Evolutionary conservation across 2,797 vertebrate genomes (phyloP), one percentile per base, ranked within the genome.

Genomic region (Podarcis lilfordi): DNA sequence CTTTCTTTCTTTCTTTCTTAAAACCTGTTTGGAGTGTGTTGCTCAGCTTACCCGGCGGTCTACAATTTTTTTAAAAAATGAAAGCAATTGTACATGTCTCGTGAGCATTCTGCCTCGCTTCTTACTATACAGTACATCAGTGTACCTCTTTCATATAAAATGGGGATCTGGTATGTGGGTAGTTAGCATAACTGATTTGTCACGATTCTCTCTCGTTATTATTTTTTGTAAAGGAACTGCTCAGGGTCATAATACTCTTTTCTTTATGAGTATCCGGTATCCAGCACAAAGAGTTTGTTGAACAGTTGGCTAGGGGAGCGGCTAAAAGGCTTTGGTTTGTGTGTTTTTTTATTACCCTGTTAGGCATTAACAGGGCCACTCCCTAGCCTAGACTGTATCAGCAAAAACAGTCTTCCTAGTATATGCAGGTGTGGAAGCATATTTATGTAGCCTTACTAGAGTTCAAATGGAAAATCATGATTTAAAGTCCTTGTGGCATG

Each of bases 291-390:
- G 71, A n/a, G 21, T 81, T 15, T 50, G 23, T 10, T 35, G 32
- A 85, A 82, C 21, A 2, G 61, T 85, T 27, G 45, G 55, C 11
- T 59, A 78, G 8, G 37, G 82, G 9, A 17, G 40, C 4, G 55
- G n/a, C 27, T 85, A 85, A 75, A 6, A 55, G 50, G 50, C 50
- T 55, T 55, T 55, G 50, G 50, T 55, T 55, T 55, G 23, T 43
- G 3, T 75, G 17, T 74, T 3, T 29, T 40, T 40, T 59, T 59
- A 78, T 4, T 6, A 82, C n/a, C 64, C 78, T 61, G 86, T 90
- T 90, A 90, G 25, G 19, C n/a, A 90, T 90, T 90, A 90, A 90
- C 86, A 37, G 15, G 32, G 71, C 77, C 77, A 80, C 78, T 90
- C 77, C 89, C 27, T 76, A 72, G 17, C 89, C 27, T 76, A 72